Conservation (phyloP, 2,888 invertebrate genomes). For the Amblyteles armatorius region DNA sequence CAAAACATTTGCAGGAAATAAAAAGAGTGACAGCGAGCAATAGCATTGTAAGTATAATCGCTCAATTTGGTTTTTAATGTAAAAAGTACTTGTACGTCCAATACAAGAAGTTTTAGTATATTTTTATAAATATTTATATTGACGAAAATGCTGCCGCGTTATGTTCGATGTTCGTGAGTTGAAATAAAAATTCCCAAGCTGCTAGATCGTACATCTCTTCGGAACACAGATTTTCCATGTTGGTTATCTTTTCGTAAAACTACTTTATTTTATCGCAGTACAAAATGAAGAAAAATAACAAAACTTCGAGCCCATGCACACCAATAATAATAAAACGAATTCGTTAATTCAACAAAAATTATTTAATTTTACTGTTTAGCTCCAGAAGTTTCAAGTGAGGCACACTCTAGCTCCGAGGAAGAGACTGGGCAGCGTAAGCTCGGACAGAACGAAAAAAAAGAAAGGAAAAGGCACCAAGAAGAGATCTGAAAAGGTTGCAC, state of each 20-base stretch:
- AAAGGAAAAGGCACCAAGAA: conserved; percentile 1
- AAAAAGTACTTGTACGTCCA: background rate
- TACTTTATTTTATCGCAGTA: conserved; percentile 3
- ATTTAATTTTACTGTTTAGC: background rate
- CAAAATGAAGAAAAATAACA: conserved; percentile 3
- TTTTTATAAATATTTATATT: conserved; percentile 6
- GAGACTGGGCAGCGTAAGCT: background rate
- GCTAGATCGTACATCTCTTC: background rate
- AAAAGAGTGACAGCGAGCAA: background rate
- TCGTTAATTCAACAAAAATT: background rate
- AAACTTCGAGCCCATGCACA: background rate
- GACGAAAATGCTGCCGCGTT: background rate
- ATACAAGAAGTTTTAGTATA: conserved; percentile 1
- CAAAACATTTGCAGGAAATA: background rate
- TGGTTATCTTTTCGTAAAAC: background rate
- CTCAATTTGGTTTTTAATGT: background rate
- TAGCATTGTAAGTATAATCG: conserved; percentile 4
- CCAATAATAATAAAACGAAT: conserved; percentile 5
- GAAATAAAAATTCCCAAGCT: conserved; percentile 2
- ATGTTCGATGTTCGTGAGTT: conserved; percentile 3
- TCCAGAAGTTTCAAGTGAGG: background rate
- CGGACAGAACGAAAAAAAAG: background rate
- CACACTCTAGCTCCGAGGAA: background rate
- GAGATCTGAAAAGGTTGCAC: background rate
- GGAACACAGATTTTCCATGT: background rate